Percentiles rank a stretch among this genome's conserved stretches.
Evolutionary conservation across 2,113 vertebrate genomes (phyloP).

Genomic region (Colaptes auratus): DNA sequence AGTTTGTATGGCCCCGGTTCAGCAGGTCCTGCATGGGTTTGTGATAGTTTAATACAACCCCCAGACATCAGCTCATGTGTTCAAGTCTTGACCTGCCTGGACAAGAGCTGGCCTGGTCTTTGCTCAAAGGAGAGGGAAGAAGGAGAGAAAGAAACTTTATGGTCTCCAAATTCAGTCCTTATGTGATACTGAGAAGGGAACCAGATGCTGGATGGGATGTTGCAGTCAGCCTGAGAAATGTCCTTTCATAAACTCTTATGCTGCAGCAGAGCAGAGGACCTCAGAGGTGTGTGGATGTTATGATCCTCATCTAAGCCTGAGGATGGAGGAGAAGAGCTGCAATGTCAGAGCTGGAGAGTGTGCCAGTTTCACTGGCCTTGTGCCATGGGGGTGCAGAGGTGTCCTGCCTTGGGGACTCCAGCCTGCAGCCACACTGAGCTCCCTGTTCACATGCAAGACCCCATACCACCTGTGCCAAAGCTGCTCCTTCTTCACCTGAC

Average conservation of each 20-base stretch:
- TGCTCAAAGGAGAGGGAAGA: background rate
- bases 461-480: background rate
- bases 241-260: fast-evolving
- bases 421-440: fast-evolving
- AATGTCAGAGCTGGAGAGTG: fast-evolving
- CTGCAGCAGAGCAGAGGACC: background rate
- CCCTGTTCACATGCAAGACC: fast-evolving
- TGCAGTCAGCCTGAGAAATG: background rate
- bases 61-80: background rate
- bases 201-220: fast-evolving
- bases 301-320: background rate
- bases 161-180: background rate
- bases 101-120: background rate
- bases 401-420: background rate
- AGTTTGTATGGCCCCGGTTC: background rate
- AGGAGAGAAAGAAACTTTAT: background rate
- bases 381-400: background rate
- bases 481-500: background rate
- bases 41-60: background rate
- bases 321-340: background rate
- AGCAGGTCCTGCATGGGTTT: background rate
- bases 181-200: background rate
- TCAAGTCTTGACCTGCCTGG: background rate
- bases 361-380: fast-evolving
- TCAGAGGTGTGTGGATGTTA: fast-evolving